phyloP scores from a whole-genome alignment of 2,888 invertebrate species.

The Apamea crenata region DNA sequence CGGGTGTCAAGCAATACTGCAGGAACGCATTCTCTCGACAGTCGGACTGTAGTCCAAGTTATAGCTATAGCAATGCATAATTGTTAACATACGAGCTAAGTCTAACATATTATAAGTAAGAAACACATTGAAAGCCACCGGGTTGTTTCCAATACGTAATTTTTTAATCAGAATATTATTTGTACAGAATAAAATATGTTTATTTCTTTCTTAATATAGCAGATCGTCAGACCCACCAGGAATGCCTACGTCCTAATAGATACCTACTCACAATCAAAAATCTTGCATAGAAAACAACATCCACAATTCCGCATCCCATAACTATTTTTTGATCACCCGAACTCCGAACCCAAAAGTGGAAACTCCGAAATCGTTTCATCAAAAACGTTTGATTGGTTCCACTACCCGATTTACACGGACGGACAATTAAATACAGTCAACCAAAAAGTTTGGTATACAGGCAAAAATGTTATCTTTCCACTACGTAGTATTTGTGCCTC shows the following conservation, averaged over 20 bases:
- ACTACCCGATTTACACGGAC: constrained; percentile 47
- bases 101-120: no score
- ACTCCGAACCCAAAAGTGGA: constrained; percentile 23
- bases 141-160: not conserved
- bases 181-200: not conserved
- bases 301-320: not conserved
- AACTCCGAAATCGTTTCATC: constrained; percentile 37
- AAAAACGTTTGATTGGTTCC: constrained; percentile 51
- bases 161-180: not conserved
- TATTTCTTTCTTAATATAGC: not conserved
- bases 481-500: not conserved
- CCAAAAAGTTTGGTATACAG: not conserved
- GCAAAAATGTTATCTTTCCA: not conserved
- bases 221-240: not conserved
- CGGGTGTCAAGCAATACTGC: no score
- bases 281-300: not conserved
- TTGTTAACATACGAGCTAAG: no score
- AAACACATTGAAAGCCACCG: not conserved
- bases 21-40: no score
- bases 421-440: constrained; percentile 38
- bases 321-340: constrained; percentile 13
- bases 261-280: not conserved
- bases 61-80: no score
- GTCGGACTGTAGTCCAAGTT: not conserved
- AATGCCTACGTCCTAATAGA: not conserved